Base-by-base conservation (phyloP, 2,113 vertebrate species). In the Paradoxurus hermaphroditus region DNA sequence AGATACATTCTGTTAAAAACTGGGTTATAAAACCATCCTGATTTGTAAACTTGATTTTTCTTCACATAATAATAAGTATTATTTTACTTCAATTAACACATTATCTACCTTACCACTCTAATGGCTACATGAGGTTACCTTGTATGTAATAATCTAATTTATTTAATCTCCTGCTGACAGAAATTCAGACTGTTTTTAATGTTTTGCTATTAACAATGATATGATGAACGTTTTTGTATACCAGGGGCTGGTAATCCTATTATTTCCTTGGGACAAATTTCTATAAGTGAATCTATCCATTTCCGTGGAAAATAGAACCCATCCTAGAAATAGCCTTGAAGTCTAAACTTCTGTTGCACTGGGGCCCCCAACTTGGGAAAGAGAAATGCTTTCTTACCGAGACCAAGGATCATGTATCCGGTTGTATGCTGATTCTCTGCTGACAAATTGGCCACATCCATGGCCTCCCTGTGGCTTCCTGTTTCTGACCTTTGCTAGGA, bases 1-100 rank as follows among this genome's bases (percentile, higher is more conserved):
- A 88, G 63, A 81, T 85, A 90, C 5, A 96, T 23, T 97, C 29
- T 94, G 36, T 59, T 94, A 73, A 96, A 86, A 93, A 36, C 36
- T 78, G 18, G 21, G 68, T 85, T 84, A 94, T 85, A 9, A 94
- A 94, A 96, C 82, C 65, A 77, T 79, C 21, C 53, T 96, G 51
- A 86, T 39, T 68, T 94, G 5, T 90, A 93, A 96, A 65, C 1
- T 67, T 51, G 19, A 46, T 65, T 90, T 94, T 93, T 97, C n/a
- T 92, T 86, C 36, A 95, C 18, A 63, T 72, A 85, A 65, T 18
- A 79, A 86, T 68, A 82, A 95, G 53, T 51, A 53, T 44, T 31
- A 44, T 62, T 91, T 92, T 77, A 93, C 62, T 93, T 95, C 77
- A 72, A 14, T 49, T 77, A 96, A 46, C 44, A 95, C 59, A 90